A percentile compares a stretch with the other conserved stretches of the same genome.
Evolutionary conservation across 2,888 invertebrate genomes (phyloP).

Genomic region (Aspidiotus destructor): DNA sequence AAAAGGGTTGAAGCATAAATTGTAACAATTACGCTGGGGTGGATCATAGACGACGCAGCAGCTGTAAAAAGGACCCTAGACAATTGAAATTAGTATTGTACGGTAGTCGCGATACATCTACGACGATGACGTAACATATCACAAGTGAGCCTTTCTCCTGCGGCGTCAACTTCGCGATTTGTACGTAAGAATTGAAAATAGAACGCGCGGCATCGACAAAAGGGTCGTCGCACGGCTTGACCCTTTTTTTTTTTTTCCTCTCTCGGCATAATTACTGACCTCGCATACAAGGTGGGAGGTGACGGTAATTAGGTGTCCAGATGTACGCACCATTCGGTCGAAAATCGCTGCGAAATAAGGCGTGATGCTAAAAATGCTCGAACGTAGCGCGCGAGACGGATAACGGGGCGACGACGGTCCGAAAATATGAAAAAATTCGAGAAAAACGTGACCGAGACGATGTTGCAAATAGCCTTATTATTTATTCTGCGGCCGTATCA

Average conservation of each 20-base stretch:
- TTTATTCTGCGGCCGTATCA: constrained; percentile 27
- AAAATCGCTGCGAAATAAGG: no score
- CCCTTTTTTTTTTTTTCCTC: constrained; percentile 3
- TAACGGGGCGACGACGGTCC: constrained; percentile 6
- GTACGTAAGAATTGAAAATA: constrained; percentile 7
- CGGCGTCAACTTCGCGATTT: constrained; percentile 14
- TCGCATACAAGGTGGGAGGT: neutral
- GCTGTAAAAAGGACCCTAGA: constrained; percentile 5
- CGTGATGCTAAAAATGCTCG: no score
- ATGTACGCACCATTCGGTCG: no score
- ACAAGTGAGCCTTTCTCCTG: constrained; percentile 4
- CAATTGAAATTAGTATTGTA: no score
- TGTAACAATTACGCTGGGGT: constrained; percentile 26
- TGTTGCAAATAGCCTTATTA: constrained; percentile 33
- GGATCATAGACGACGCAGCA: constrained; percentile 16
- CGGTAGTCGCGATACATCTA: neutral
- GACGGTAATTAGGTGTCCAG: no score
- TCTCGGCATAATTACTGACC: constrained; percentile 3
- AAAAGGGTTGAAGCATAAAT: constrained; percentile 22
- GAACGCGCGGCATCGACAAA: neutral
- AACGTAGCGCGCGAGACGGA: neutral
- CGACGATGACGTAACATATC: constrained; percentile 22
- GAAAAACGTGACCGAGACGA: constrained; percentile 18
- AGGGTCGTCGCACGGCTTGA: neutral
- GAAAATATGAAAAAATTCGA: constrained; percentile 23